Evolutionary conservation across 2,113 vertebrate genomes (phyloP), one percentile per base, ranked within the genome.

Genomic region (Channa argus): DNA sequence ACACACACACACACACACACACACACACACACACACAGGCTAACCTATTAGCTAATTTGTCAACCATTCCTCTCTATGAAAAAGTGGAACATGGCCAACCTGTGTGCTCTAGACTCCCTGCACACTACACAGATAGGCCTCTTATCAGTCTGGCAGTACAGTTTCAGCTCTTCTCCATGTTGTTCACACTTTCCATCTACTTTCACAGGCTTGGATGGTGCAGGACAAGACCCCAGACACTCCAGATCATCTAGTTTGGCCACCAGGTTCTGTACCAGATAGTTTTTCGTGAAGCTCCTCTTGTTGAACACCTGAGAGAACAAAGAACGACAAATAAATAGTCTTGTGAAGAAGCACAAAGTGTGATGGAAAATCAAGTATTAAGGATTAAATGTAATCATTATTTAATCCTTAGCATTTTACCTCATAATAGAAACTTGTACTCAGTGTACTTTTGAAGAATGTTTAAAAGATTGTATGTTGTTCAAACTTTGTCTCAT

Each of bases 101-200:
- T 93, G 87, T 95, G 94, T 12, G 91, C 65, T 66, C 94, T 86
- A 0, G 94, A 94, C 36, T 95, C 94, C 59, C 94, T 86, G 86
- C 94, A 95, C 58, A 94, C 92, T 3, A 94, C 93, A 84, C 94
- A 95, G 15, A 95, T 95, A 34, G 85, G 92, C 69, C 88, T 93
- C 53, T 90, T 82, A 65, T 95, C 94, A 0, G 89, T 93, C 83
- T 92, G 91, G 74, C 94, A 95, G 74, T 91, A 95, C 34, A 95
- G 67, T 54, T 94, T 95, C 37, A 95, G 84, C 47, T 95, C 94
- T 77, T 95, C 93, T 37, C 93, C 87, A 8, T 95, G 94, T 41
- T 88, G 77, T 0, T 92, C 91, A 84, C 94, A 95, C 77, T 91
- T 92, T 0, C 86, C 91, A 1, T 94, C 91, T 0, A 86, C 63